Percentiles rank a stretch among this genome's conserved stretches.
Evolutionary conservation across 2,797 vertebrate genomes (phyloP).

Genomic region (Amniataba percoides): DNA sequence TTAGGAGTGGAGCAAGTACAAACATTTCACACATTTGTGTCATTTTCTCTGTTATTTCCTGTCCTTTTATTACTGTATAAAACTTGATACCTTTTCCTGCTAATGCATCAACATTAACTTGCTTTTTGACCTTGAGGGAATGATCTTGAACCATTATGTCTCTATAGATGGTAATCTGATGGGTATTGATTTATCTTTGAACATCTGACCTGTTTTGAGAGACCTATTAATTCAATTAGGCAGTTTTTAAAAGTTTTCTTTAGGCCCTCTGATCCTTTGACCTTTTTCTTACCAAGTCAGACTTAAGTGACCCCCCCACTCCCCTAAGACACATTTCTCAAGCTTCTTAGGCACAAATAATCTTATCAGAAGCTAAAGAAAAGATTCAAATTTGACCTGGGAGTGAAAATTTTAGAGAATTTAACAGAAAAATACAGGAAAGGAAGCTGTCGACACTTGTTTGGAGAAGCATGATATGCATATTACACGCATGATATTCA

Average conservation of each 20-base stretch:
- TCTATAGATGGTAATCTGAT: background rate
- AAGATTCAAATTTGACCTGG: background rate
- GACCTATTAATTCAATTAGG: background rate
- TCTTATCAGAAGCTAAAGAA: background rate
- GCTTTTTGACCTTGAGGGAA: background rate
- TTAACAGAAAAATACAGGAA: background rate
- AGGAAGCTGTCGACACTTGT: too few species aligned
- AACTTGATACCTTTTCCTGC: background rate
- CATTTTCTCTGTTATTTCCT: background rate
- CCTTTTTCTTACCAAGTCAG: slow-evolving; percentile 5
- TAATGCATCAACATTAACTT: background rate
- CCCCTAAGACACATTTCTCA: background rate
- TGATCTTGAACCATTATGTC: background rate
- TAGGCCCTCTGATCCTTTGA: slow-evolving; percentile 19
- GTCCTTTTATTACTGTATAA: background rate
- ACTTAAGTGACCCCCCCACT: background rate
- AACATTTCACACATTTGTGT: background rate
- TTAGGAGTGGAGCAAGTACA: background rate
- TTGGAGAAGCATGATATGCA: too few species aligned
- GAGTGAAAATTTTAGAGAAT: background rate
- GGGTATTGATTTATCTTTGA: too few species aligned
- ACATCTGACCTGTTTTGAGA: background rate
- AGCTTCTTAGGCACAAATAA: background rate
- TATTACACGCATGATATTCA: background rate
- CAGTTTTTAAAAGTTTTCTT: slow-evolving; percentile 5